Base-by-base conservation (phyloP, 2,797 vertebrate species). In the Microtus obscurus region DNA sequence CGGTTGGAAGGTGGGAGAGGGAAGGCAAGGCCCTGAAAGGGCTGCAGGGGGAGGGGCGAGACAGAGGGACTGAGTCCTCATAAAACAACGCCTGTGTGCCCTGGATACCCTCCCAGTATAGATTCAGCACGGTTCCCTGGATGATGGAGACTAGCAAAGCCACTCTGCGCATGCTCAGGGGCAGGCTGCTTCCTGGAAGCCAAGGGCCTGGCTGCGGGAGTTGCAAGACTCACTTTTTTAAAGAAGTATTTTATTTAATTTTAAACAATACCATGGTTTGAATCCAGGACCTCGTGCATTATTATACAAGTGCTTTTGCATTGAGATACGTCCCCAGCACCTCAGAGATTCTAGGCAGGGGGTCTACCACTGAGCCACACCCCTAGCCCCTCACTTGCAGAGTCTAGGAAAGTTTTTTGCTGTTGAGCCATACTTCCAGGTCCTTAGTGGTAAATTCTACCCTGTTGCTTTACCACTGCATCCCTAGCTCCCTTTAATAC, bases 1-100 rank as follows among this genome's bases (percentile, higher is more conserved):
- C 93, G 76, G 97, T 97, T 97, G 73, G 63, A 31, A 94, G n/a
- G 31, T 14, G 10, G 16, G 37, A 17, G 25, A 5, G 63, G 34
- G 56, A 16, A 53, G 65, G 31, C 17, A 13, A 3, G 48, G 25
- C 21, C 0, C 3, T 63, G 63, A 0, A 10, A 65, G 71, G 53
- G 21, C 12, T 1, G 83, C 6, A 9, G 40, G 40, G 87, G 59
- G 59, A 10, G 40, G 80, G 48, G 86, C 21, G 1, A 16, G 48
- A 0, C 27, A 5, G n/a, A 56, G 51, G 51, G 21, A 6, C 51
- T 5, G 69, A 43, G 86, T 2, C n/a, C 85, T 43, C 67, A 12
- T 3, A 6, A 25, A 29, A 12, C 48, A 37, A 29, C 29, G 48
- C 14, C 48, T 29, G n/a, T 40, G 83, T 1, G 27, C n/a, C 21